phyloP scores from a whole-genome alignment of 2,888 invertebrate species.

The Callyntrura guangdongensis region DNA sequence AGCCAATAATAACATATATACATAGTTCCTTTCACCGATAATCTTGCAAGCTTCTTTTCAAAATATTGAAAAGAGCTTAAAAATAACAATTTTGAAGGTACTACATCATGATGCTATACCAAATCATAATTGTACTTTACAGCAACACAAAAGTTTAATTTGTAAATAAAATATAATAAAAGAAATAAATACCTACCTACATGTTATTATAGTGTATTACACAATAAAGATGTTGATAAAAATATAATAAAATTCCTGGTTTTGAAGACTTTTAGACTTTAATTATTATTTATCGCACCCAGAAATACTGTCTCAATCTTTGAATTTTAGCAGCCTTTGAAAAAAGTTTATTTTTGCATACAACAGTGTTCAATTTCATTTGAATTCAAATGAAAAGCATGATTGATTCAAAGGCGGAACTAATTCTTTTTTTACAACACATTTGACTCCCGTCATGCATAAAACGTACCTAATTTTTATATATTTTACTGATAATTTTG shows the following conservation, averaged over 20 bases:
- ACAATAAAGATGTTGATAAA: constrained; percentile 18
- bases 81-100: constrained; percentile 68
- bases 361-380: no score
- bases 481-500: no score
- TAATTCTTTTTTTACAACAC: no score
- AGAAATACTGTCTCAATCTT: no score
- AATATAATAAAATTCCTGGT: constrained; percentile 9
- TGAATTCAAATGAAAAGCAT: no score
- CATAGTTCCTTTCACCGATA: constrained; percentile 73
- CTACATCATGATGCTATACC: constrained; percentile 78
- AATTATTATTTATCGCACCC: neutral
- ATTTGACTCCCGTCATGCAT: no score
- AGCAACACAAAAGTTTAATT: constrained; percentile 21
- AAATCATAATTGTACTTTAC: constrained; percentile 63
- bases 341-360: no score
- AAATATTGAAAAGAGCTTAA: neutral
- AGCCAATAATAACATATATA: constrained; percentile 16
- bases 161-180: constrained; percentile 29
- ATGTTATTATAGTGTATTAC: neutral
- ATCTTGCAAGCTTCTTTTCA: constrained; percentile 52
- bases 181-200: constrained; percentile 12
- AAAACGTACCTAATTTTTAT: no score
- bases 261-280: neutral
- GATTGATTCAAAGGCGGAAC: no score
- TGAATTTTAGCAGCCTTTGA: no score